Conservation (phyloP, 2,888 invertebrate genomes). For the Tinea trinotella region DNA sequence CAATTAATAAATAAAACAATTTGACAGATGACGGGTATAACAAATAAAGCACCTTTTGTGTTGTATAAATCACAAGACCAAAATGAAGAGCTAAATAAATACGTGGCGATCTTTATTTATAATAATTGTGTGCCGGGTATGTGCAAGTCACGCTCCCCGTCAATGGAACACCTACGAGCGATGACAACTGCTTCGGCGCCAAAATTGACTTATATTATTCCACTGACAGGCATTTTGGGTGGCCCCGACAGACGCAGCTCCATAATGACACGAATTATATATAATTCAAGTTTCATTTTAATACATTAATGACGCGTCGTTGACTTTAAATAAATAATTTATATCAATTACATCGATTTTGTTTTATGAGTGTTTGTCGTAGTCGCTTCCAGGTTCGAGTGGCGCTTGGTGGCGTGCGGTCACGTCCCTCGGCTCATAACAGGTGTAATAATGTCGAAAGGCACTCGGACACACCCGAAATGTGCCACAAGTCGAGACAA, state of each 20-base stretch:
- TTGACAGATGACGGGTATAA: slow-evolving; percentile 9
- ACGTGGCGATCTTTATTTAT: slow-evolving; percentile 59
- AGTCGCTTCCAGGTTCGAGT: background rate
- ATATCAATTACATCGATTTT: background rate
- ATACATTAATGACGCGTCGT: no score
- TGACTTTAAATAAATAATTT: background rate
- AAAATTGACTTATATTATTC: slow-evolving; percentile 60
- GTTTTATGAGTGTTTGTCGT: background rate
- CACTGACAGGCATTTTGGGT: slow-evolving; percentile 54
- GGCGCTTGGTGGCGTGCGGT: background rate
- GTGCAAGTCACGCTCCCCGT: slow-evolving; percentile 59
- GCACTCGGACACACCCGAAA: slow-evolving; percentile 51
- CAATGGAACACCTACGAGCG: slow-evolving; percentile 60
- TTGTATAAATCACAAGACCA: slow-evolving; percentile 50
- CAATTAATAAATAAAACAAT: slow-evolving; percentile 1
- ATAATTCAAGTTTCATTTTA: slow-evolving; percentile 8
- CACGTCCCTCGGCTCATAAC: background rate
- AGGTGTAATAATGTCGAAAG: slow-evolving; percentile 25
- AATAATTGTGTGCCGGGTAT: slow-evolving; percentile 50
- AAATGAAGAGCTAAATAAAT: slow-evolving; percentile 68
- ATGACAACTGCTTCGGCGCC: slow-evolving; percentile 41
- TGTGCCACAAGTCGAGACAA: slow-evolving; percentile 39
- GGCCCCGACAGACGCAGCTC: slow-evolving; percentile 36
- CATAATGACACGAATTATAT: slow-evolving; percentile 19
- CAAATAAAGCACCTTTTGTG: slow-evolving; percentile 10